phyloP scores from a whole-genome alignment of 2,797 vertebrate species.

The Parauchenoglanis ngamensis region DNA sequence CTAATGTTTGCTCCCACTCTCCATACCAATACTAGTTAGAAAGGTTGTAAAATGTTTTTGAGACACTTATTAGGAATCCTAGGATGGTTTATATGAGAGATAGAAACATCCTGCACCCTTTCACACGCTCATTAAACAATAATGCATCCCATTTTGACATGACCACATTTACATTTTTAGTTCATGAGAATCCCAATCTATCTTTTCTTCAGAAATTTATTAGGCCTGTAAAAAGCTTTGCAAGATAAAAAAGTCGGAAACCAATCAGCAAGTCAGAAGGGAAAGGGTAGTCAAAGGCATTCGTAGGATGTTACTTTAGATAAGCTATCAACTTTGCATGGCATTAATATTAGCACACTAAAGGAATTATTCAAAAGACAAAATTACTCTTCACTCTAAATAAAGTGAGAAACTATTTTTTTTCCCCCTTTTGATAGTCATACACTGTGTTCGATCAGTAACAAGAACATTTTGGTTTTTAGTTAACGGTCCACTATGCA shows the following conservation, averaged over 20 bases:
- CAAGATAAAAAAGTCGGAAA: not conserved
- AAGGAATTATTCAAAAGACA: not conserved
- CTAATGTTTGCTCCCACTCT: not conserved
- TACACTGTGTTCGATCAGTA: not conserved
- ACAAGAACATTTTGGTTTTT: not conserved
- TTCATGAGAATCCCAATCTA: not conserved
- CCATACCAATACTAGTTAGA: not conserved
- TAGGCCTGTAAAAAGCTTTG: too few relatives aligned
- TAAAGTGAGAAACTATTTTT: not conserved
- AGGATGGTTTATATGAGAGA: not conserved
- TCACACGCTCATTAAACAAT: not conserved
- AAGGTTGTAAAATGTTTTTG: not conserved
- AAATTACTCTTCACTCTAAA: not conserved
- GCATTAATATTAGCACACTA: too few relatives aligned
- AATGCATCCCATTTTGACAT: slow-evolving; percentile 20
- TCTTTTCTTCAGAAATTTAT: not conserved
- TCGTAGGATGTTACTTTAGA: too few relatives aligned
- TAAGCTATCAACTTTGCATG: too few relatives aligned
- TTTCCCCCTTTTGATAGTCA: too few relatives aligned
- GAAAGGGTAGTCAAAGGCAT: not conserved
- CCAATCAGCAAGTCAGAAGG: not conserved
- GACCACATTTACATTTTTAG: slow-evolving; percentile 19
- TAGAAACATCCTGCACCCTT: not conserved
- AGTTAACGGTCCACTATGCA: too few relatives aligned
- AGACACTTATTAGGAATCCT: not conserved